Conservation (phyloP, 2,113 vertebrate species). For the Neopipo cinnamomea region DNA sequence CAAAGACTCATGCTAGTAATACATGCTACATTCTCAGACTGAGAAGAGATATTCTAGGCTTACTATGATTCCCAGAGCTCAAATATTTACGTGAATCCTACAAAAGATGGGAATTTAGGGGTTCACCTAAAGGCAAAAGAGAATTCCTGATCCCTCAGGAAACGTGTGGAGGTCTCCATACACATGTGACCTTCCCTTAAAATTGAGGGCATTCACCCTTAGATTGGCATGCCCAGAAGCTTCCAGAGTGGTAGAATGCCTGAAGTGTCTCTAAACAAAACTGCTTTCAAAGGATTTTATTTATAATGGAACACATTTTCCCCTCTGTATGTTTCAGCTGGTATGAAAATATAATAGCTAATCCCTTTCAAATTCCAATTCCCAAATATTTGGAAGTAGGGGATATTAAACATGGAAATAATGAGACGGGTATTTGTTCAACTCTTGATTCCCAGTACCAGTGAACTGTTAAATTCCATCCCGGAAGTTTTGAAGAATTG, state of each 20-base stretch:
- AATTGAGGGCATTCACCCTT: neutral
- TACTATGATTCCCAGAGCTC: neutral
- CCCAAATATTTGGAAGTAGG: neutral
- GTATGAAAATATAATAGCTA: neutral
- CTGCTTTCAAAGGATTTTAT: neutral
- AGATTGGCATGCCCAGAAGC: neutral
- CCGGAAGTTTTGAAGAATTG: neutral
- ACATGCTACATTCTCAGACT: neutral
- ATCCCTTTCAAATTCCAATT: neutral
- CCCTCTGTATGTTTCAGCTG: neutral
- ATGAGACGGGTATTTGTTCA: neutral
- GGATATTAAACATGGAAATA: neutral
- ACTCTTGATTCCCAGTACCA: neutral
- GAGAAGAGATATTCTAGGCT: neutral
- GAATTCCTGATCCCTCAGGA: neutral
- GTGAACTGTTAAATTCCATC: neutral
- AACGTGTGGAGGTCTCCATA: neutral
- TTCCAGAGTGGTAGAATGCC: neutral
- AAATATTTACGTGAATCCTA: neutral
- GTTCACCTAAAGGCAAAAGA: neutral
- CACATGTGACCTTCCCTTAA: neutral
- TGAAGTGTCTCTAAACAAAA: neutral
- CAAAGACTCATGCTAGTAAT: neutral
- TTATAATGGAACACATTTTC: neutral
- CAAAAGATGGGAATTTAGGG: neutral